These are phyloP conservation scores for Lithobates sylvaticus DNA, from an alignment of 2,797 vertebrate species.

Conservation along the genomic window DNA sequence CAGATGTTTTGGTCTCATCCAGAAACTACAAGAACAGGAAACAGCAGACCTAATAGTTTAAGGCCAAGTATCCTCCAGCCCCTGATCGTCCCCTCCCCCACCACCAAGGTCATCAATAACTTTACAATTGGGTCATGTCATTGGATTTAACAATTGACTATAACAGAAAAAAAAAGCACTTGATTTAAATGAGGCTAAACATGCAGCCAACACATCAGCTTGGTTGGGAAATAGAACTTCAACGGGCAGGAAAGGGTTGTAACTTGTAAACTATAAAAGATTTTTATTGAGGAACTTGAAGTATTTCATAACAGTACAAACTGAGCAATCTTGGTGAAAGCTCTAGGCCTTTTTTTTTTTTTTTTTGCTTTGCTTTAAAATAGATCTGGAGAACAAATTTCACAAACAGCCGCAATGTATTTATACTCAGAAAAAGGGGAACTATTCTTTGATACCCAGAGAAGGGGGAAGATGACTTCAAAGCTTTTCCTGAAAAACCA, in stretches of 20 bases:
- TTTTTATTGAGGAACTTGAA: constrained; percentile 47
- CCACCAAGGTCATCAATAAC: neutral
- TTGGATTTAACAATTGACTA: neutral
- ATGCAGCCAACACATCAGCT: neutral
- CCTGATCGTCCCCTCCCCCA: no score
- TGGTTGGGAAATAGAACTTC: neutral
- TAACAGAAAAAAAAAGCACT: no score
- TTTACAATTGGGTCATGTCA: neutral
- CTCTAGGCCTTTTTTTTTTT: constrained; percentile 15
- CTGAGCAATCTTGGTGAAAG: constrained; percentile 35
- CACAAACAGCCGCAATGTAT: constrained; percentile 58
- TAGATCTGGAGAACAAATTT: constrained; percentile 55
- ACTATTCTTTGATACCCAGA: constrained; percentile 51
- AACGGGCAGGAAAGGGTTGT: constrained; percentile 1
- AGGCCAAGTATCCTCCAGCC: neutral
- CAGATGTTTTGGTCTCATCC: constrained; percentile 2
- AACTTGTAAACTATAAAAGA: neutral
- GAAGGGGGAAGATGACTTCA: constrained; percentile 50
- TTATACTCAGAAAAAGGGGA: constrained; percentile 56
- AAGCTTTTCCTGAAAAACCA: constrained; percentile 58
- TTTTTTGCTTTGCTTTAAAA: constrained; percentile 24
- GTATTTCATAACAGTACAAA: constrained; percentile 51
- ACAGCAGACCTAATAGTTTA: neutral
- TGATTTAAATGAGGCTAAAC: neutral
- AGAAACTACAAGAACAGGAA: constrained; percentile 9